phyloP scores from a whole-genome alignment of 1,140 invertebrate species.

The Triops cancriformis region DNA sequence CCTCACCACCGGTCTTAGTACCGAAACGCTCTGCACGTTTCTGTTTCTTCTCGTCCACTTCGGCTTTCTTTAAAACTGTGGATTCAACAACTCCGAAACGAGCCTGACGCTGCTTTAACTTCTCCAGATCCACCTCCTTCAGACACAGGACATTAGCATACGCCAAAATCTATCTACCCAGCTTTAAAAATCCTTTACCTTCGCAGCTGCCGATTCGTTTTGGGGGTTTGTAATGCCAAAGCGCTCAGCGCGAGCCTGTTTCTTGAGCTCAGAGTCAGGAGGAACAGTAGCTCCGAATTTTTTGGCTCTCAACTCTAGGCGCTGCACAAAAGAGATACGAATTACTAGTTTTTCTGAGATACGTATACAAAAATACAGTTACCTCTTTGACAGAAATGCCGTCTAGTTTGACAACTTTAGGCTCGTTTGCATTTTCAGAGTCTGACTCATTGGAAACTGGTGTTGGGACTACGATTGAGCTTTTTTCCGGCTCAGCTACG shows the following conservation, averaged over 20 bases:
- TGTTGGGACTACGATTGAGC: neutral
- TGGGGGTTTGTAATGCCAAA: constrained; percentile 42
- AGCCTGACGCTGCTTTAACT: constrained; percentile 19
- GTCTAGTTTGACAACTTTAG: neutral
- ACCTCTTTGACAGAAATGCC: constrained; percentile 53
- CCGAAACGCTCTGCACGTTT: constrained; percentile 26
- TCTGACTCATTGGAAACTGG: neutral
- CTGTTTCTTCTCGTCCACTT: constrained; percentile 22
- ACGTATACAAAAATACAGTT: constrained; percentile 29
- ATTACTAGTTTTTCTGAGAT: neutral
- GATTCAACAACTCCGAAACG: constrained; percentile 20
- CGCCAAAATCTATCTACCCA: neutral
- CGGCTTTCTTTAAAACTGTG: neutral
- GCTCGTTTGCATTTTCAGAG: neutral
- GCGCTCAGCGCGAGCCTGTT: constrained; percentile 55
- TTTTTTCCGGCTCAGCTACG: neutral
- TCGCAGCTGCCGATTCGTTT: neutral
- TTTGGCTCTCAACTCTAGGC: constrained; percentile 65
- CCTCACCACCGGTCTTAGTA: neutral
- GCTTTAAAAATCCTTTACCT: neutral
- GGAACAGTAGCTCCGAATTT: constrained; percentile 60
- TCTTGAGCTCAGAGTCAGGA: constrained; percentile 48
- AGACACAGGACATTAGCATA: neutral
- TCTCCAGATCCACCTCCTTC: constrained; percentile 17
- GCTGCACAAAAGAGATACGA: constrained; percentile 36